Conservation (phyloP, 1,140 invertebrate species). For the Aphis craccivora region DNA sequence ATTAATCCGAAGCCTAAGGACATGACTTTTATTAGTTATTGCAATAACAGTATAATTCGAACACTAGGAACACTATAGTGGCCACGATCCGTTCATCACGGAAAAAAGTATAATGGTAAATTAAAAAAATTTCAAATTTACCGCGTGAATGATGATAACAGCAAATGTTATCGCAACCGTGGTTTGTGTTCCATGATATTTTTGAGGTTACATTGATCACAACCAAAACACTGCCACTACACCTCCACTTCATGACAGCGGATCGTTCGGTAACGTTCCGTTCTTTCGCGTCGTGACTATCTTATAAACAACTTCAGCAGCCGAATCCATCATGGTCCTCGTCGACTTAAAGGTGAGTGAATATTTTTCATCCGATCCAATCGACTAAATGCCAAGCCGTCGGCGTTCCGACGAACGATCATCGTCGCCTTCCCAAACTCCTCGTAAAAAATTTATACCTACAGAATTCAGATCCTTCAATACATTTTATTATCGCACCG, state of each 20-base stretch:
- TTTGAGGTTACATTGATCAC: slow-evolving; percentile 46
- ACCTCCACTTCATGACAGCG: not conserved
- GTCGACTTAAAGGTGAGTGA: slow-evolving; percentile 22
- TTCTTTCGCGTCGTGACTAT: slow-evolving; percentile 17
- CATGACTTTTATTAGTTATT: too few relatives aligned
- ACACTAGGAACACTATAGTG: too few relatives aligned
- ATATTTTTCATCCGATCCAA: slow-evolving; percentile 27
- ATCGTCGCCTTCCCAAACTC: not conserved
- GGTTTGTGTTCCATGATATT: slow-evolving; percentile 23
- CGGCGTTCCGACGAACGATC: not conserved
- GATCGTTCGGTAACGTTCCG: not conserved
- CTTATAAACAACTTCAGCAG: not conserved
- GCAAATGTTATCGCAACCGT: not conserved
- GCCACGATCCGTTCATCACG: too few relatives aligned
- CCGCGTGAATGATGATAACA: not conserved
- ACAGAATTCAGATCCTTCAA: not conserved
- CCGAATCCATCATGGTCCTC: slow-evolving; percentile 41
- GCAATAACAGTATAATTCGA: too few relatives aligned
- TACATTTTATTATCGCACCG: not conserved
- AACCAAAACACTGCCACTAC: slow-evolving; percentile 25
- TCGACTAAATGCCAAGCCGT: not conserved
- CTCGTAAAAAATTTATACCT: not conserved
- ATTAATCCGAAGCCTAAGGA: too few relatives aligned
- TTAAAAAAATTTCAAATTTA: not conserved
- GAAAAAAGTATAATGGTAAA: too few relatives aligned